Base-by-base conservation (phyloP, 2,113 vertebrate species). In the Odontesthes bonariensis region DNA sequence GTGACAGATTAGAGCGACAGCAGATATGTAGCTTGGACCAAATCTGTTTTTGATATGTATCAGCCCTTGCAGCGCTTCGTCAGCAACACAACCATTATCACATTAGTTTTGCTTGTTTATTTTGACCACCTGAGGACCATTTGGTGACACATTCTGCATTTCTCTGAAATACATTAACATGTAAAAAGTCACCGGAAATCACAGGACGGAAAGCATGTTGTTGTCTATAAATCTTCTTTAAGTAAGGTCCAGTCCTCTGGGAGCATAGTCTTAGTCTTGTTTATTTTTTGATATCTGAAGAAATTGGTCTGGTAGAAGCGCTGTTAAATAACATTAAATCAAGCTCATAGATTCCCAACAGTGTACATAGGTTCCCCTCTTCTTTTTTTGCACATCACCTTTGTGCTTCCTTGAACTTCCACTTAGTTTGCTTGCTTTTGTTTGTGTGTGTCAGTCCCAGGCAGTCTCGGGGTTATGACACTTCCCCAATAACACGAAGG, bases 401-500 rank as follows among this genome's bases (percentile, higher is more conserved):
- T 19, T 73, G 35, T 35, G 46, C 27, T 56, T 8, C 67, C 22
- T 44, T 51, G 4, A 67, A 76, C 32, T 16, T 56, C 32, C 59
- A 44, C 64, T 85, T 80, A 75, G 76, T 79, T 62, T 83, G 57
- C 55, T 69, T 87, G 77, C 56, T 19, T 64, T 52, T 80, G 11
- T 83, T 12, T 83, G 1, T 84, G 32, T 88, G 63, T 77, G 57
- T 74, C 81, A 99, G 98, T 89, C 98, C 98, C 75, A 96, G 97
- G 82, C 97, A 98, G 69, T 98, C 97, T 58, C 95, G 97, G 11
- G 95, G 94, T 33, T 92, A 95, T 0, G 98, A 99, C 77, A 96
- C 96, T 0, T 99, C 97, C 0, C 97, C 97, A 0, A 88, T 98
- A 83, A 97, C 95, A 0, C 92, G 97, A 49, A 94, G 98, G 79